Base-by-base conservation (phyloP, 2,797 vertebrate species). In the Anas acuta region DNA sequence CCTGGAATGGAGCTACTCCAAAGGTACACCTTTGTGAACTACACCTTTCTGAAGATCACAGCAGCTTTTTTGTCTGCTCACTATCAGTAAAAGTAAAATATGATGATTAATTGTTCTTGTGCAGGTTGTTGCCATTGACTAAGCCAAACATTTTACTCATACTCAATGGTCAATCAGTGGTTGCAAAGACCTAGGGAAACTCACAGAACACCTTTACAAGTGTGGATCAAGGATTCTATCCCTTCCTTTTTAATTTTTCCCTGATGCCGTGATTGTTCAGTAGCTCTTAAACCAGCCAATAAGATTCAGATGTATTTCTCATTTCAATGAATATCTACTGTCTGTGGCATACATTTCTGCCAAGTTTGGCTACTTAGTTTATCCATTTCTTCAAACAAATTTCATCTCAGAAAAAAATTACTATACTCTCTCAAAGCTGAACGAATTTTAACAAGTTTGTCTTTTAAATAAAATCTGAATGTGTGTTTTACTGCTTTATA, bases 391-490 rank as follows among this genome's bases (percentile, higher is more conserved):
- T 92, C 87, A 95, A 96, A 94, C 56, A 96, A 95, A 96, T 95
- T 92, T 96, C 62, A 84, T 87, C 95, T 95, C 95, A 82, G 84
- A 95, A 95, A 96, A 41, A 64, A 91, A 95, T 91, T 96, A 84
- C 87, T 97, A 93, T 75, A 81, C 43, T 96, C 90, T 89, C 92
- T 92, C 91, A 97, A 97, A 93, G 91, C 60, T 51, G 70, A 91
- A 93, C 95, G 26, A 84, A 76, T 96, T 95, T 93, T 93, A 87
- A 83, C 87, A 62, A 85, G 82, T 93, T 95, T 96, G 85, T 92
- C 92, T 95, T 97, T 96, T 90, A 94, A 96, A 97, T 96, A 97
- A 96, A 96, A 94, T 96, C 85, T 93, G 82, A 97, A 96, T 96
- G 80, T 93, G 6, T 93, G 90, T 96, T 97, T 96, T 96, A 91